Conservation (phyloP, 2,797 vertebrate species). For the Phyllotis vaccarum region DNA sequence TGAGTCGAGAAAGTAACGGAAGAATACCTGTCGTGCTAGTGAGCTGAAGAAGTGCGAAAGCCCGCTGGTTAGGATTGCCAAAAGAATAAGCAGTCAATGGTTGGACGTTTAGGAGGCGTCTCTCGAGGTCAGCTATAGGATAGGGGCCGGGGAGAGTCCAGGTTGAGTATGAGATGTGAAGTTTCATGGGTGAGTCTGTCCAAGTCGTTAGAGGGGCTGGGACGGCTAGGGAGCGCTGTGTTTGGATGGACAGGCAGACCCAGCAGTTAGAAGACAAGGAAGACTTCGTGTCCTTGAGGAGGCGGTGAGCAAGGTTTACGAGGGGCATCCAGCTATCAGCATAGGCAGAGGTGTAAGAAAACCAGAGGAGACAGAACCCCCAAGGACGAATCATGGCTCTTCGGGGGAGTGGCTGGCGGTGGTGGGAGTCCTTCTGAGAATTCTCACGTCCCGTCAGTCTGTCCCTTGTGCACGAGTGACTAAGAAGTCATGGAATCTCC, state of each 20-base stretch:
- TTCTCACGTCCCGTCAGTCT: no score
- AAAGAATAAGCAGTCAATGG: neutral
- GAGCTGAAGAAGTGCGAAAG: neutral
- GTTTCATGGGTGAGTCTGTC: conserved; percentile 28
- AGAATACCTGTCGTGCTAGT: neutral
- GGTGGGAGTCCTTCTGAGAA: neutral
- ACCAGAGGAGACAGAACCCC: neutral
- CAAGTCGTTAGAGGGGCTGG: neutral
- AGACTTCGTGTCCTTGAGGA: neutral
- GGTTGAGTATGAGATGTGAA: neutral
- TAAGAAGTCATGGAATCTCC: neutral
- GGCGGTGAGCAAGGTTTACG: neutral
- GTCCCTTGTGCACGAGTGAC: neutral
- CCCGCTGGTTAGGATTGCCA: neutral
- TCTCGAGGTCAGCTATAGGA: neutral
- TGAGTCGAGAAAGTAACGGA: neutral
- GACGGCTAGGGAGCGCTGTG: neutral
- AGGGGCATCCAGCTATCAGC: conserved; percentile 12
- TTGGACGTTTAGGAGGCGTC: neutral
- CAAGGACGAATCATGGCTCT: neutral
- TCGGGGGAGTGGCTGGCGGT: no score
- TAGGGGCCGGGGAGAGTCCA: neutral
- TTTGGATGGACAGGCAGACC: conserved; percentile 26
- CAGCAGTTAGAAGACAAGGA: neutral
- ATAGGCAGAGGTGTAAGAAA: neutral